These are phyloP conservation scores for Isaurus tuberculatus DNA, from an alignment of 92 coral and sea anemone species.

Conservation along the genomic window DNA sequence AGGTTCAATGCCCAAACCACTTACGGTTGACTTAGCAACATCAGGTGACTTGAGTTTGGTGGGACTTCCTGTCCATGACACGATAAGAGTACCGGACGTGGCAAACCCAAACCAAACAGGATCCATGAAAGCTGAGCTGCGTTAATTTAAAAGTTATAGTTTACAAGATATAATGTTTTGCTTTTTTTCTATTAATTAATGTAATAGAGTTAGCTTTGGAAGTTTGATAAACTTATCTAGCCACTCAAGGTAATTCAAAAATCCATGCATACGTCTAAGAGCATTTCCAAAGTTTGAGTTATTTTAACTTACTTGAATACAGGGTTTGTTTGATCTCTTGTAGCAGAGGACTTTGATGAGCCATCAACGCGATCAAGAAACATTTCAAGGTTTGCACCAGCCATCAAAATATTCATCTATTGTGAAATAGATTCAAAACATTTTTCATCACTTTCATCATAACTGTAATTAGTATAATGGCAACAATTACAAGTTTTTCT, in stretches of 20 bases:
- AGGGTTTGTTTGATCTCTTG: constrained; percentile 62
- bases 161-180: no score
- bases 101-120: constrained; percentile 95
- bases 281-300: no score
- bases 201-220: no score
- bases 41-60: constrained; percentile 72
- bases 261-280: no score
- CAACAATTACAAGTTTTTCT: neutral
- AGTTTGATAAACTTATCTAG: no score
- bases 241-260: no score
- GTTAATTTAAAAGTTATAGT: no score
- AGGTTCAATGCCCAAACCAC: constrained; percentile 71
- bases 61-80: constrained; percentile 76
- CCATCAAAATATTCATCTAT: constrained; percentile 85
- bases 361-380: constrained; percentile 76
- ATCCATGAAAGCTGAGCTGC: constrained; percentile 83
- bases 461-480: neutral
- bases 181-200: no score
- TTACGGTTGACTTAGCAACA: constrained; percentile 67
- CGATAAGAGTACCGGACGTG: constrained; percentile 84
- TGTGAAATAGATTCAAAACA: neutral
- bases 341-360: constrained; percentile 45
- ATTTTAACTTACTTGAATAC: constrained; percentile 61
- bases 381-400: constrained; percentile 79
- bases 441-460: neutral